These are phyloP conservation scores for Lepidocyrtinus sp. DNA, from an alignment of 2,888 invertebrate species.

Conservation along the genomic window DNA sequence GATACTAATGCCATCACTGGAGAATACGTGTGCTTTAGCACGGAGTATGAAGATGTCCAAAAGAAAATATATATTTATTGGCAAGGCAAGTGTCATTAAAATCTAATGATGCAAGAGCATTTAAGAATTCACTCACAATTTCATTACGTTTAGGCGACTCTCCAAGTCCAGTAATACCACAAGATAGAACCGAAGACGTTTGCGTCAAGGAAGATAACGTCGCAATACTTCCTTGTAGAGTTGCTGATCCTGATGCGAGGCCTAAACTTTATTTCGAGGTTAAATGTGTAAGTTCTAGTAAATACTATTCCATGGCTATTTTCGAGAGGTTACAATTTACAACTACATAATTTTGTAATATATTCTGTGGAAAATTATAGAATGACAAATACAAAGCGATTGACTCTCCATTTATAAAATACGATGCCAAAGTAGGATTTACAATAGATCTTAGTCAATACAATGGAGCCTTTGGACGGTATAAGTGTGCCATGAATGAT, in stretches of 20 bases:
- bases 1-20: conserved; percentile 61
- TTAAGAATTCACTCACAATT: not conserved
- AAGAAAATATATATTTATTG: conserved; percentile 67
- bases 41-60: conserved; percentile 54
- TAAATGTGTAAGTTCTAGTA: conserved; percentile 49
- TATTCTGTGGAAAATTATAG: conserved; percentile 18
- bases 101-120: no score
- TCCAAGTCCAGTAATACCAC: conserved; percentile 61
- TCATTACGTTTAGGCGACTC: no score
- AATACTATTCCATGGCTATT: not conserved
- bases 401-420: conserved; percentile 60
- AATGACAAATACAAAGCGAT: conserved; percentile 46
- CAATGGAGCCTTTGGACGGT: conserved; percentile 60
- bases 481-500: conserved; percentile 64
- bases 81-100: conserved; percentile 53
- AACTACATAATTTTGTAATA: no score
- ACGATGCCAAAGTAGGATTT: conserved; percentile 64
- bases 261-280: conserved; percentile 60
- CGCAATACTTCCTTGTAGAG: conserved; percentile 64
- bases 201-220: conserved; percentile 57
- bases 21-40: conserved; percentile 60
- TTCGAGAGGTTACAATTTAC: not conserved
- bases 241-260: conserved; percentile 57
- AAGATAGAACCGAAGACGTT: conserved; percentile 63
- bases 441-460: conserved; percentile 58